A percentile compares a stretch with the other conserved stretches of the same genome.
These are phyloP conservation scores for Anser cygnoides DNA, from an alignment of 2,113 vertebrate species.

Conservation along the genomic window DNA sequence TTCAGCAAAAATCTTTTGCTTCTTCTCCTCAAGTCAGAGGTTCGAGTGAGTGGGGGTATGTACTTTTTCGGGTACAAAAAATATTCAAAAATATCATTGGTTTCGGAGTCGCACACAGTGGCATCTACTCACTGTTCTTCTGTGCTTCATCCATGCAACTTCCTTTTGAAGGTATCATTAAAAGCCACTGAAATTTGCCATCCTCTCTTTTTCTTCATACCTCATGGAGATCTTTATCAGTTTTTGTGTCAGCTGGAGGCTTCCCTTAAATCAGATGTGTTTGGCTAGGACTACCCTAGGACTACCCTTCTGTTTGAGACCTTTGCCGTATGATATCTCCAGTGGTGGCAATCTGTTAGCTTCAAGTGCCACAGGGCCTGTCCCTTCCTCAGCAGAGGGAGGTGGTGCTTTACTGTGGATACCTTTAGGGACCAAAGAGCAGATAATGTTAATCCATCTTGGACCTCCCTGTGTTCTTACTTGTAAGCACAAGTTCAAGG, in stretches of 20 bases:
- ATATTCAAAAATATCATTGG: fast-evolving
- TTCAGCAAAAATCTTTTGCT: not conserved
- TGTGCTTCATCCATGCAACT: not conserved
- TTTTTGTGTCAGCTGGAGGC: not conserved
- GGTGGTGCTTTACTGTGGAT: not conserved
- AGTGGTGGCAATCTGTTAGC: not conserved
- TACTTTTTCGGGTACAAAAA: not conserved
- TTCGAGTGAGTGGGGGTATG: fast-evolving
- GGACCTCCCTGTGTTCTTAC: not conserved
- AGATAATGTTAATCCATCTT: not conserved
- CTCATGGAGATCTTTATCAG: not conserved
- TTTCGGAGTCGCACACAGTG: not conserved
- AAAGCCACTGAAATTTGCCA: not conserved
- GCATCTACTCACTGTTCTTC: not conserved
- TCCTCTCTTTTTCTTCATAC: not conserved
- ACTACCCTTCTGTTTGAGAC: not conserved
- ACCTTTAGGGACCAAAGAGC: not conserved
- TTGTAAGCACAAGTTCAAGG: not conserved
- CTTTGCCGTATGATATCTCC: not conserved
- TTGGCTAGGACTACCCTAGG: not conserved
- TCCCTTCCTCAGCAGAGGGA: not conserved
- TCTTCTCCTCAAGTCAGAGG: not conserved
- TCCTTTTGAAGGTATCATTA: not conserved
- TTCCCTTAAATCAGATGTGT: not conserved
- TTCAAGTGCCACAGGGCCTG: not conserved